These are phyloP conservation scores for Pagetopsis macropterus DNA, from an alignment of 2,797 vertebrate genomes.

Conservation along the genomic window DNA sequence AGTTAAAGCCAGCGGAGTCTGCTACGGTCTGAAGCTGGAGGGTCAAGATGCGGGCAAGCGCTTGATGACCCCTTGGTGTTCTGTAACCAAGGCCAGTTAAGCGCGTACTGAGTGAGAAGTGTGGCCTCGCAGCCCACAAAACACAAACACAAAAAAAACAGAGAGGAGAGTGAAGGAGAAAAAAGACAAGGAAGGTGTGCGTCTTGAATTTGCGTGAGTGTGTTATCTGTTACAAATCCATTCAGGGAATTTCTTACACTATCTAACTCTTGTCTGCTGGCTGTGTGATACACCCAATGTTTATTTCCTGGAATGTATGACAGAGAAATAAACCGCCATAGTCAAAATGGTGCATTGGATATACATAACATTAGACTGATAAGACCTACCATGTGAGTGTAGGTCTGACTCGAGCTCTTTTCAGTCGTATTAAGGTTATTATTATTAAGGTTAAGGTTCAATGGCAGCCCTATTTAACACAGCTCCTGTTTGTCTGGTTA, in stretches of 20 bases:
- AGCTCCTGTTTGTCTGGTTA: background rate
- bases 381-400: background rate
- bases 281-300: constrained; percentile 13
- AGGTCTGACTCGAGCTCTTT: background rate
- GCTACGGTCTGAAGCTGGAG: constrained; percentile 17
- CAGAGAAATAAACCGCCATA: background rate
- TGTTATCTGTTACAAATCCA: constrained; percentile 34
- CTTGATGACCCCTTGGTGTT: constrained; percentile 37
- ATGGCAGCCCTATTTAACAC: background rate
- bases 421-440: background rate
- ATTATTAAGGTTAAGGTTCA: background rate
- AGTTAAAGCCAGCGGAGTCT: constrained; percentile 24
- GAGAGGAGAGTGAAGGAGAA: background rate
- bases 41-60: constrained; percentile 40
- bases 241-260: constrained; percentile 9
- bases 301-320: constrained; percentile 31
- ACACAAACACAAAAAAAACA: background rate
- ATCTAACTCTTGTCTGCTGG: constrained; percentile 9
- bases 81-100: constrained; percentile 31
- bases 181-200: constrained; percentile 4
- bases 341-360: background rate
- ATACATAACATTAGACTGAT: background rate
- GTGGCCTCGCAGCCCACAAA: constrained; percentile 18
- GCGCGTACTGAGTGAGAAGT: constrained; percentile 18
- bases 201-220: constrained; percentile 13